These are phyloP conservation scores for Stegodyphus mimosarum DNA, from an alignment of 1,140 invertebrate species.

Conservation along the genomic window DNA sequence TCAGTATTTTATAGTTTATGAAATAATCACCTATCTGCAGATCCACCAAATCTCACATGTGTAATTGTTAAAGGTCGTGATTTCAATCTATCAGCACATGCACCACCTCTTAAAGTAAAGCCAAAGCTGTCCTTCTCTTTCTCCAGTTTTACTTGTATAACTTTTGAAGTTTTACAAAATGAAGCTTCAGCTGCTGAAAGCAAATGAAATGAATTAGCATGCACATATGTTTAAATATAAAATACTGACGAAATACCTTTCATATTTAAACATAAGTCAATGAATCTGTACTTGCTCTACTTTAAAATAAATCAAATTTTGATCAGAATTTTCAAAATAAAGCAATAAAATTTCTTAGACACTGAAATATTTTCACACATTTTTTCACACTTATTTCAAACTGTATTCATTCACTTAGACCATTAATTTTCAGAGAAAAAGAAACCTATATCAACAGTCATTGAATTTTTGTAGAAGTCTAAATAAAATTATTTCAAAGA, in stretches of 20 bases:
- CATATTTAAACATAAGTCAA: too few species aligned
- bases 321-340: too few species aligned
- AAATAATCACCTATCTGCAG: constrained; percentile 79
- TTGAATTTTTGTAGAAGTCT: neutral
- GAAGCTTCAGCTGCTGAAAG: constrained; percentile 38
- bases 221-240: too few species aligned
- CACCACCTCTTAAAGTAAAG: constrained; percentile 86
- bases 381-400: too few species aligned
- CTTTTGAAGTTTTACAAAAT: constrained; percentile 62
- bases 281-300: too few species aligned
- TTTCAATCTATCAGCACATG: constrained; percentile 73
- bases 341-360: too few species aligned
- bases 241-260: too few species aligned
- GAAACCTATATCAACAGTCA: neutral
- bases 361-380: too few species aligned
- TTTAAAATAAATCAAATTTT: too few species aligned
- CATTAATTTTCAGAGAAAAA: too few species aligned
- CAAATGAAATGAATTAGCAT: too few species aligned
- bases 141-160: constrained; percentile 78
- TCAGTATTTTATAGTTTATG: neutral
- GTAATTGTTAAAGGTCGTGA: constrained; percentile 86
- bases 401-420: too few species aligned
- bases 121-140: constrained; percentile 87
- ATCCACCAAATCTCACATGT: constrained; percentile 86
- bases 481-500: neutral